Percentiles rank a stretch among this genome's conserved stretches.
Conservation (phyloP, 2,113 vertebrate species). For the Lontra canadensis region DNA sequence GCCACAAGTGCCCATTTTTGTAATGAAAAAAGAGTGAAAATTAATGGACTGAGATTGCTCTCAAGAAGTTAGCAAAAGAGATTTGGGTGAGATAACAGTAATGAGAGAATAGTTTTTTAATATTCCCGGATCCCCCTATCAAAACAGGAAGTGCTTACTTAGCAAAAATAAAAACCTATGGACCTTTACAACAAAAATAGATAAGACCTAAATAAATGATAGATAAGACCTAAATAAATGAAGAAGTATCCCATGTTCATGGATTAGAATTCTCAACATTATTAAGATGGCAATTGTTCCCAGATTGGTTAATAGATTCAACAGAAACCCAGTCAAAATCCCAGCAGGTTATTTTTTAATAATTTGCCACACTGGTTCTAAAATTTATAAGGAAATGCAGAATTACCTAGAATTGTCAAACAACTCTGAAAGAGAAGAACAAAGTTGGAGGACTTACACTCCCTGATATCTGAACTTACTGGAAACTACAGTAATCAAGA, state of each 20-base stretch:
- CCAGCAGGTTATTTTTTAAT: background rate
- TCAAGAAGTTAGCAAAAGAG: background rate
- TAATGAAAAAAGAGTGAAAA: background rate
- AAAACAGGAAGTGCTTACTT: background rate
- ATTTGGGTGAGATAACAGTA: background rate
- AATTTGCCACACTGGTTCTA: background rate
- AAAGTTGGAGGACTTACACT: background rate
- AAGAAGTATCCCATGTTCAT: background rate
- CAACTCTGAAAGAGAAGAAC: background rate
- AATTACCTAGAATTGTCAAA: background rate
- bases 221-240: conserved; percentile 31
- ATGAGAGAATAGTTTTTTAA: background rate
- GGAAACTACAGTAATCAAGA: background rate
- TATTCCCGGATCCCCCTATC: background rate
- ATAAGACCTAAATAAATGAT: conserved; percentile 25
- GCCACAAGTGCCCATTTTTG: background rate
- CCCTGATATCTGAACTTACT: background rate
- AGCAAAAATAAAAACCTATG: conserved; percentile 1
- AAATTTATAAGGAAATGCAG: background rate
- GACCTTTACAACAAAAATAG: background rate
- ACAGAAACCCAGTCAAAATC: background rate
- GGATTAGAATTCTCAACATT: background rate
- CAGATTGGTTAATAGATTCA: background rate
- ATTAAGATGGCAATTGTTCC: background rate
- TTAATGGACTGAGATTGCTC: background rate